These are phyloP conservation scores for Hipposideros larvatus DNA, from an alignment of 2,797 vertebrate genomes.

Conservation along the genomic window DNA sequence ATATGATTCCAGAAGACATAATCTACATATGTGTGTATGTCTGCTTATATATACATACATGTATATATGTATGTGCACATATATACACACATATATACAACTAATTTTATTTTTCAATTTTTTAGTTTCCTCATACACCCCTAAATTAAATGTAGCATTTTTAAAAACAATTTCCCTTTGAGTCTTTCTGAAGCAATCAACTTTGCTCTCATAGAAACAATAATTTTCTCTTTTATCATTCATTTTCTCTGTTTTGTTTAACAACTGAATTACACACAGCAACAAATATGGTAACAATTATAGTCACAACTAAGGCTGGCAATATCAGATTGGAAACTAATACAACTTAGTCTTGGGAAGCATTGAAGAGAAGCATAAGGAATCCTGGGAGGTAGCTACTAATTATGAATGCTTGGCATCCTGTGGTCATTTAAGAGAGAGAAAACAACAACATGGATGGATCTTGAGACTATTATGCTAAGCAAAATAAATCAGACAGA, in stretches of 20 bases:
- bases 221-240: neutral
- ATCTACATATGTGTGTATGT: neutral
- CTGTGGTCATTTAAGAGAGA: neutral
- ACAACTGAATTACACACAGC: neutral
- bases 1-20: neutral
- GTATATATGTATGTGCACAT: no score
- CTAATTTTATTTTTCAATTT: conserved; percentile 5
- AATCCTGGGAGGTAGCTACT: neutral
- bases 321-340: neutral
- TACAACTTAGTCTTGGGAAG: neutral
- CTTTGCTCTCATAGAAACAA: neutral
- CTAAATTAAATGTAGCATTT: neutral
- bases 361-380: neutral
- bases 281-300: neutral
- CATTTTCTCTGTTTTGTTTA: neutral
- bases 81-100: neutral
- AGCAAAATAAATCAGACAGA: no score
- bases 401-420: neutral
- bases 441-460: neutral
- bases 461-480: no score
- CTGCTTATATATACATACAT: no score
- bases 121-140: neutral
- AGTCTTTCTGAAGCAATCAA: conserved; percentile 13
- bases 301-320: neutral
- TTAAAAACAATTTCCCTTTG: neutral